These are phyloP conservation scores for Clytia hemisphaerica DNA, from an alignment of 30 jellyfish, hydroid and myxozoan genomes.

Conservation along the genomic window DNA sequence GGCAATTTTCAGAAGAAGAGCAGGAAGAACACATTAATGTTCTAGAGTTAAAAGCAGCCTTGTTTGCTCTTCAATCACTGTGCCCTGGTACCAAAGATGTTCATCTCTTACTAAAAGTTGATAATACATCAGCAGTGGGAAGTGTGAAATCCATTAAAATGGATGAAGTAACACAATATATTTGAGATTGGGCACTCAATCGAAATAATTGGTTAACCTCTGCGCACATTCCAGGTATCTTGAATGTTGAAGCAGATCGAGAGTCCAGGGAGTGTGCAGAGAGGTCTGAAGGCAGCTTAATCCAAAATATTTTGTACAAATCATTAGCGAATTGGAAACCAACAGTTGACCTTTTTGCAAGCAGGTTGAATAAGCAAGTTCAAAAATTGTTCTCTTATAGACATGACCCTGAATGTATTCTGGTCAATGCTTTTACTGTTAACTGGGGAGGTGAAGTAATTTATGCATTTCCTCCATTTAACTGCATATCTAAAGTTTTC, in stretches of 20 bases:
- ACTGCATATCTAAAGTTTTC: too few species aligned
- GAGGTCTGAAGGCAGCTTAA: conserved; percentile 15
- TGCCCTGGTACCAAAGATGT: not conserved
- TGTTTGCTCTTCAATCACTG: conserved; percentile 12
- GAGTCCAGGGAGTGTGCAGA: conserved; percentile 4
- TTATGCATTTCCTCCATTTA: conserved; percentile 44
- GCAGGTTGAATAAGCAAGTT: conserved; percentile 11
- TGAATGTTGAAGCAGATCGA: conserved; percentile 28
- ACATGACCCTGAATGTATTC: conserved; percentile 22
- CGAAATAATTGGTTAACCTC: conserved; percentile 25
- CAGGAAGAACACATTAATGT: conserved; percentile 8
- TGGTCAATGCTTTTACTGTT: not conserved
- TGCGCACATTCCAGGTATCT: conserved; percentile 24
- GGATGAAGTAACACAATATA: not conserved
- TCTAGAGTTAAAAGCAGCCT: conserved; percentile 14
- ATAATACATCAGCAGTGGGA: conserved; percentile 42
- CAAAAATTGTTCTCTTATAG: not conserved
- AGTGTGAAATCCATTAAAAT: conserved; percentile 10
- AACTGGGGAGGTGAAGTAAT: conserved; percentile 1
- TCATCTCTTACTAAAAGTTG: conserved; percentile 11
- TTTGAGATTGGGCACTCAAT: conserved; percentile 19
- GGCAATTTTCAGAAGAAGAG: conserved; percentile 1
- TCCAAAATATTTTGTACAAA: not conserved
- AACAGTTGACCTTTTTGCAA: conserved; percentile 23
- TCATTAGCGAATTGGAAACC: not conserved